A percentile compares a stretch with the other conserved stretches of the same genome.
phyloP scores from a whole-genome alignment of 2,113 vertebrate species.

The Eidolon helvum region DNA sequence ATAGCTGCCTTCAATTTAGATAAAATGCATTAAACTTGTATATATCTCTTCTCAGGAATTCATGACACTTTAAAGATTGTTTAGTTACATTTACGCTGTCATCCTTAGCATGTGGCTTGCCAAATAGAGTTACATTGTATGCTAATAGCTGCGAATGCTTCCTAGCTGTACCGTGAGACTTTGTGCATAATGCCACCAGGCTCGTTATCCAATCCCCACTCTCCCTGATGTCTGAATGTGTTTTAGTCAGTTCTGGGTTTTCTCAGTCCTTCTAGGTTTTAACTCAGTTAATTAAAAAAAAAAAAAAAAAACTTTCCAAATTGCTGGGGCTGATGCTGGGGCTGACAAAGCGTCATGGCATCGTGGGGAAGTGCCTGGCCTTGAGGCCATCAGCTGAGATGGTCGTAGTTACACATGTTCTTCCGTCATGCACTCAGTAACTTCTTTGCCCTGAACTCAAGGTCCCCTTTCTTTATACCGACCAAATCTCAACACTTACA shows the following conservation, averaged over 20 bases:
- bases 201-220: not conserved
- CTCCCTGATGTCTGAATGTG: rapidly evolving
- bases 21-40: conserved; percentile 45
- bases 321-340: not conserved
- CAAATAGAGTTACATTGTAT: not conserved
- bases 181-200: rapidly evolving
- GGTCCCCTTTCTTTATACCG: not conserved
- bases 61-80: conserved; percentile 48
- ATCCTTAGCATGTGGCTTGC: not conserved
- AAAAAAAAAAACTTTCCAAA: no score
- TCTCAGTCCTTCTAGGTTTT: not conserved
- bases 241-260: not conserved
- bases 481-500: not conserved
- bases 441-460: not conserved
- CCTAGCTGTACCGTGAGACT: not conserved
- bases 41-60: conserved; percentile 63
- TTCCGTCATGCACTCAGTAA: rapidly evolving
- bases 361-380: not conserved
- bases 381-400: rapidly evolving
- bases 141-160: not conserved
- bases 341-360: rapidly evolving
- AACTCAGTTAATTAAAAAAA: not conserved
- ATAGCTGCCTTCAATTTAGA: conserved; percentile 41
- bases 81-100: conserved; percentile 12
- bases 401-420: rapidly evolving